phyloP scores from a whole-genome alignment of 2,113 vertebrate species.

The Esox niger region DNA sequence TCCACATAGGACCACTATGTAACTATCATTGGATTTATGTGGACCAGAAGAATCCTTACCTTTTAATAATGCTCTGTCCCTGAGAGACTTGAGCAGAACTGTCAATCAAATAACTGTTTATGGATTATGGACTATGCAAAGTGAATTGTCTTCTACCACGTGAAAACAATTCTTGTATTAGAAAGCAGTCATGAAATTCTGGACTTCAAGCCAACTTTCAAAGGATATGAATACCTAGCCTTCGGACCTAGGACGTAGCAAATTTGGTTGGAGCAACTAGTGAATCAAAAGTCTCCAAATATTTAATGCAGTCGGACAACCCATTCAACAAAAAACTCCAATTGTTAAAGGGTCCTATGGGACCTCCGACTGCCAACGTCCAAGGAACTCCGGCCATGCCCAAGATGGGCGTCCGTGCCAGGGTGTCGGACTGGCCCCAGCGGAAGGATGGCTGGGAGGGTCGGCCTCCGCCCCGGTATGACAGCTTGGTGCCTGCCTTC shows the following conservation, averaged over 20 bases:
- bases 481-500: slow-evolving; percentile 61
- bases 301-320: slow-evolving; percentile 82
- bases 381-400: slow-evolving; percentile 79
- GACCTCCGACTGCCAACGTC: slow-evolving; percentile 69
- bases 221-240: slow-evolving; percentile 73
- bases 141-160: slow-evolving; percentile 8
- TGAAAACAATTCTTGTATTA: slow-evolving; percentile 39
- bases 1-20: neutral
- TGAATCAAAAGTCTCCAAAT: slow-evolving; percentile 64
- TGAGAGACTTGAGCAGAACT: slow-evolving; percentile 23
- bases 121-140: slow-evolving; percentile 29
- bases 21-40: neutral
- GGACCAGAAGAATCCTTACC: neutral
- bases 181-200: slow-evolving; percentile 28
- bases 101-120: slow-evolving; percentile 6
- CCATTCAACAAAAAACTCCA: slow-evolving; percentile 82
- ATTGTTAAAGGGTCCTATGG: slow-evolving; percentile 77
- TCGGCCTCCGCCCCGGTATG: slow-evolving; percentile 63
- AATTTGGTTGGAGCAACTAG: slow-evolving; percentile 60
- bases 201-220: slow-evolving; percentile 27
- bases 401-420: slow-evolving; percentile 86
- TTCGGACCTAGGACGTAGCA: slow-evolving; percentile 68
- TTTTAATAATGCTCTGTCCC: slow-evolving; percentile 6
- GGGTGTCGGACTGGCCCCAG: slow-evolving; percentile 85
- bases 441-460: slow-evolving; percentile 82